Evolutionary conservation across 2,888 invertebrate species (phyloP).

Genomic region (Pristionchus maxplancki): DNA sequence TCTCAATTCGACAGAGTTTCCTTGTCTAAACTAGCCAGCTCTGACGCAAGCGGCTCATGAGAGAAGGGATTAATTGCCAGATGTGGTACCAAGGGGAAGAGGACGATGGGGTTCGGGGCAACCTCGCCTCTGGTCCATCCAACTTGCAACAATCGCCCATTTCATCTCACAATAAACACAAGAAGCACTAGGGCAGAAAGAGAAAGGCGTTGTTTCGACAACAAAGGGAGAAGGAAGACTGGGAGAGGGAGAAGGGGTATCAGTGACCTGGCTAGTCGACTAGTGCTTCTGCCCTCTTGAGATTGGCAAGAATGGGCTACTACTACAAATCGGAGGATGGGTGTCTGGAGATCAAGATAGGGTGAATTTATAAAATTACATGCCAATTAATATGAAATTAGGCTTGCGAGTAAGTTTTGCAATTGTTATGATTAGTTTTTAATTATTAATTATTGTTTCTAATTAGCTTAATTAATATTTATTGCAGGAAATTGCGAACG

Average conservation of each 20-base stretch:
- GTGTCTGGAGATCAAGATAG: neutral
- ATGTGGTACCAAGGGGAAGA: neutral
- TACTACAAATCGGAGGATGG: slow-evolving; percentile 6
- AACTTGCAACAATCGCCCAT: neutral
- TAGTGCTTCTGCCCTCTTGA: neutral
- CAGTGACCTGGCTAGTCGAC: neutral
- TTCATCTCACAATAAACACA: no score
- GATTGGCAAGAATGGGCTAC: neutral
- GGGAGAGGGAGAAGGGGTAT: neutral
- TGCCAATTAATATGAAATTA: no score
- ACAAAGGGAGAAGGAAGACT: neutral
- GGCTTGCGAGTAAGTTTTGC: no score
- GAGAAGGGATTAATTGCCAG: slow-evolving; percentile 22
- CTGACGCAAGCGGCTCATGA: neutral
- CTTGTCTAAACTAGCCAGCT: slow-evolving; percentile 5
- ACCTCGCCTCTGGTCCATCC: neutral
- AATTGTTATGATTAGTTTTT: neutral
- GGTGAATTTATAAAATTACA: neutral
- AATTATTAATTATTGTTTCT: neutral
- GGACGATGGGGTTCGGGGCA: neutral
- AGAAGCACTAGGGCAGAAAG: slow-evolving; percentile 11
- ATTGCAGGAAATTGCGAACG: slow-evolving; percentile 34
- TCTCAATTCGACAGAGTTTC: neutral
- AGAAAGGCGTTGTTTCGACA: neutral
- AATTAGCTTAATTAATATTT: neutral